phyloP scores from a whole-genome alignment of 2,888 invertebrate genomes.

The Andricus quercusramuli region DNA sequence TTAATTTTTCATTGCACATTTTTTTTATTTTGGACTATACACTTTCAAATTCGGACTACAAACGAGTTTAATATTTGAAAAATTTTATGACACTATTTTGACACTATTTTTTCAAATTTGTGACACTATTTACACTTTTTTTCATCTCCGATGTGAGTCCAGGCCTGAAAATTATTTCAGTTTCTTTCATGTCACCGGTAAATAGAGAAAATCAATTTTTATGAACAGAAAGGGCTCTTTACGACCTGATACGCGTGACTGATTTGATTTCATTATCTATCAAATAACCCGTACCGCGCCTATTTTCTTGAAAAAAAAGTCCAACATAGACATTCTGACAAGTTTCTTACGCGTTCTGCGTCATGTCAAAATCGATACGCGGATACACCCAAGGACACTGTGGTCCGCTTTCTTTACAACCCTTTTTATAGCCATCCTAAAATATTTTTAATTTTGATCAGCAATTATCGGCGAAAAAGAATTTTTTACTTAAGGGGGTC shows the following conservation, averaged over 20 bases:
- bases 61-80: too few relatives aligned
- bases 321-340: not conserved
- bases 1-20: too few relatives aligned
- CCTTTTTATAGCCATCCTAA: too few relatives aligned
- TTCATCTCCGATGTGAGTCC: too few relatives aligned
- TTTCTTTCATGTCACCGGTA: not conserved
- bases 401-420: not conserved
- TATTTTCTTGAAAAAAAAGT: slow-evolving; percentile 1
- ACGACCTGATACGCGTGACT: not conserved
- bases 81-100: too few relatives aligned
- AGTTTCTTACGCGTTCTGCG: not conserved
- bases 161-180: not conserved
- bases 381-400: not conserved
- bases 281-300: slow-evolving; percentile 1
- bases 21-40: too few relatives aligned
- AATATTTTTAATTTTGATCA: too few relatives aligned
- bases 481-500: too few relatives aligned
- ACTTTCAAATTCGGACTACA: too few relatives aligned
- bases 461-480: too few relatives aligned
- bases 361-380: slow-evolving; percentile 23
- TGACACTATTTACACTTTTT: too few relatives aligned
- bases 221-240: not conserved
- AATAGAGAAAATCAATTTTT: not conserved
- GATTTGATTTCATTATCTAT: slow-evolving; percentile 25
- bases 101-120: too few relatives aligned